Evolutionary conservation across 2,888 invertebrate genomes (phyloP), one percentile per base, ranked within the genome.

Genomic region (Elegia similella): DNA sequence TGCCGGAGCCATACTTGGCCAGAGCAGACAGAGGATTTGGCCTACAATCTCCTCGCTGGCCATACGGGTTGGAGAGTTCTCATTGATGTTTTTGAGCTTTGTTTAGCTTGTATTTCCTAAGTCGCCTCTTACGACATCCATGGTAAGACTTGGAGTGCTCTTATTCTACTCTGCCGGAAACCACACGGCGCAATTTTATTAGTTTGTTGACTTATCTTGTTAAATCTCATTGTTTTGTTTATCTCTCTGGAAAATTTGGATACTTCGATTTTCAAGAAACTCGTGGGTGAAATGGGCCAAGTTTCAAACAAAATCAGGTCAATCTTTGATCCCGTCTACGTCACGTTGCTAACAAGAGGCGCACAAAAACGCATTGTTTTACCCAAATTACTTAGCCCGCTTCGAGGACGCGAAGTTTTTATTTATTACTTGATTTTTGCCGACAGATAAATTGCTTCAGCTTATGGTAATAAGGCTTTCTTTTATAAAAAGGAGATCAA

Each of bases 351-450:
- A 8, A 52, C 34, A 38, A 13, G n/a, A n/a, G 17, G 12, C 13
- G n/a, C 16, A 52, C 38, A 52, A 52, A 52, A 52, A 52, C 38
- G n/a, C 52, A 55, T 17, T 47, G 32, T 38, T 42, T 32, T 15
- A 42, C 5, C 48, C n/a, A 42, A 47, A 56, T 47, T 47, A 42
- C 34, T 48, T 44, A 15, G 32, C 52, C 56, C 55, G 30, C 52
- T 46, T 56, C 48, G 63, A 63, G 46, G 59, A 46, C 34, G 38
- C 61, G 59, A 63, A 65, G 57, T 64, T 65, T 60, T 57, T 62
- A 70, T 73, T 74, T 55, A 61, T 57, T 57, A 63, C 59, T 55
- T 65, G 72, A 50, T 12, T 38, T 34, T n/a, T 12, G n/a, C 38
- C 12, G 10, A 12, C 10, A n/a, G 38, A 5, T 6, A n/a, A 12